Percentiles rank a stretch among this genome's conserved stretches.
Evolutionary conservation across 2,797 vertebrate genomes (phyloP).

Genomic region (Gymnothorax javanicus): DNA sequence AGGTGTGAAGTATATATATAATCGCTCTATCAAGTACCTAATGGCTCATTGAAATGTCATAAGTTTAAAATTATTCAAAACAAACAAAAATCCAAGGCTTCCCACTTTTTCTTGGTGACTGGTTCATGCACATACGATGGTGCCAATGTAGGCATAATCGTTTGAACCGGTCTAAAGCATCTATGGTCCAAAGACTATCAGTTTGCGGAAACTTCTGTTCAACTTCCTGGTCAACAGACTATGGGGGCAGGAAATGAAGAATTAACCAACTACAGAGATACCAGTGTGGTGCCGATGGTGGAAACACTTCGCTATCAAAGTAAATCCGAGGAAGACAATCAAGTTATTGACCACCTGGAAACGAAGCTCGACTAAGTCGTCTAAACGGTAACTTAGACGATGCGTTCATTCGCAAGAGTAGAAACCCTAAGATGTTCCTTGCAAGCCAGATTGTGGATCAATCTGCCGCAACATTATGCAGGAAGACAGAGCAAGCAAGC

Average conservation of each 20-base stretch:
- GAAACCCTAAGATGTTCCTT: not conserved
- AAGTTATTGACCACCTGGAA: not conserved
- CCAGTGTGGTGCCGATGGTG: not conserved
- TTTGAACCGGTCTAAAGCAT: not conserved
- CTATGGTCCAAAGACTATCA: not conserved
- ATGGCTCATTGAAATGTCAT: not conserved
- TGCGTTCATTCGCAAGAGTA: not conserved
- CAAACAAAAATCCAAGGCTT: not conserved
- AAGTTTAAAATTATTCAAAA: not conserved
- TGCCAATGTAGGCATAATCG: not conserved
- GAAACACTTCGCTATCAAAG: not conserved
- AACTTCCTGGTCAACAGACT: constrained; percentile 27
- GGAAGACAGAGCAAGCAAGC: not conserved
- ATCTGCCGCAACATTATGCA: constrained; percentile 5
- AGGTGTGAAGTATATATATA: not conserved
- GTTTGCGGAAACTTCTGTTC: constrained; percentile 21
- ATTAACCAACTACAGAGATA: not conserved
- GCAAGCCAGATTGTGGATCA: not conserved
- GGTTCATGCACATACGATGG: not conserved
- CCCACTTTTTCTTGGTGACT: not conserved
- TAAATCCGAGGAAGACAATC: not conserved
- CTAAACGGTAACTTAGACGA: not conserved
- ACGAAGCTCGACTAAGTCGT: too few species aligned
- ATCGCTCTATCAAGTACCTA: not conserved
- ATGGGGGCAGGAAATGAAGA: not conserved